Evolutionary conservation across 1,140 invertebrate species (phyloP).

Genomic region (Asobara japonica): DNA sequence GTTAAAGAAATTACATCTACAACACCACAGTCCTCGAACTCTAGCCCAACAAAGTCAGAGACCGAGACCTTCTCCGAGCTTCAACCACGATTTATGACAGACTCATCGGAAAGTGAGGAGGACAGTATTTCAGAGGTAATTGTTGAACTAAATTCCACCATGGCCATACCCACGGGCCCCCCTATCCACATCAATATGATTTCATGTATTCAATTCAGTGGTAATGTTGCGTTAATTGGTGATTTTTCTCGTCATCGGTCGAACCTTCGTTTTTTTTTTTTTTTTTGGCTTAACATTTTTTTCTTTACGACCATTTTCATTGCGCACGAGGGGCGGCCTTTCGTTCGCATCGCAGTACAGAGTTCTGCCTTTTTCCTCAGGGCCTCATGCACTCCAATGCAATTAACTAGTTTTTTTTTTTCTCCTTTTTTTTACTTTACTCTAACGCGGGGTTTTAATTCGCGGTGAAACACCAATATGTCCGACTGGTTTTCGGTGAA

Average conservation of each 20-base stretch:
- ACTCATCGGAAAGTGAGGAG: constrained; percentile 91
- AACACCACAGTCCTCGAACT: constrained; percentile 72
- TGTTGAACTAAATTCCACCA: constrained; percentile 49
- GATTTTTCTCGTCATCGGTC: constrained; percentile 11
- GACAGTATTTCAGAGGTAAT: constrained; percentile 91
- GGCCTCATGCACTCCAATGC: not conserved
- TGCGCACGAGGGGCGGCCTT: constrained; percentile 35
- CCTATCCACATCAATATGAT: too few species aligned
- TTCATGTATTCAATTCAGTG: too few species aligned
- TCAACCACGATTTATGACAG: constrained; percentile 84
- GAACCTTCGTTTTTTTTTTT: constrained; percentile 18
- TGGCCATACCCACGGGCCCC: too few species aligned
- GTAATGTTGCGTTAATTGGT: constrained; percentile 13
- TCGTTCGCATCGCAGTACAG: constrained; percentile 33
- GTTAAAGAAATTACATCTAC: constrained; percentile 69
- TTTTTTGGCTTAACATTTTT: not conserved
- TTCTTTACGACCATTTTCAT: constrained; percentile 31
- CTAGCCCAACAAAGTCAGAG: constrained; percentile 79
- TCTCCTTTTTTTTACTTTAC: not conserved
- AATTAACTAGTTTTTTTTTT: not conserved
- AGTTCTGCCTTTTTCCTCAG: constrained; percentile 5
- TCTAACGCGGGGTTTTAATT: too few species aligned
- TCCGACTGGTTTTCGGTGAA: not conserved
- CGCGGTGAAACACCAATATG: too few species aligned
- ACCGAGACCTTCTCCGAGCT: constrained; percentile 79